A percentile compares a stretch with the other conserved stretches of the same genome.
Evolutionary conservation across 1,140 invertebrate species (phyloP).

Genomic region (Temnothorax nylanderi): DNA sequence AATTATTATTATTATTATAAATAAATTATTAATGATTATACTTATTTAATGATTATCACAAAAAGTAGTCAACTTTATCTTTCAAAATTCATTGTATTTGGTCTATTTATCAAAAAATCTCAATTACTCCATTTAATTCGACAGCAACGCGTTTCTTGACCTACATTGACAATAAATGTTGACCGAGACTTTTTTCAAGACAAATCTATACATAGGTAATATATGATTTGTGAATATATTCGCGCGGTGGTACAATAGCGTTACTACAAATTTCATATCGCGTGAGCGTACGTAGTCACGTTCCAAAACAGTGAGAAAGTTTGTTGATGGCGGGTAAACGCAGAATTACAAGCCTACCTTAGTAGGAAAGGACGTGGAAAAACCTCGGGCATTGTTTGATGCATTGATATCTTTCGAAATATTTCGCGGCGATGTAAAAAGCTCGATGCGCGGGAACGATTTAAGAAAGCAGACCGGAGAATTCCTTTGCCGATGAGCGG

Average conservation of each 20-base stretch:
- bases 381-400: not conserved
- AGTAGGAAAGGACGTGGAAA: not conserved
- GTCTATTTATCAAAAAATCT: not conserved
- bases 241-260: not conserved
- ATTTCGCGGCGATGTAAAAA: not conserved
- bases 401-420: not conserved
- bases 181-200: not conserved
- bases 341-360: not conserved
- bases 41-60: not conserved
- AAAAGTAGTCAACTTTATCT: not conserved
- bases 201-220: not conserved
- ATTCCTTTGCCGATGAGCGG: constrained; percentile 20
- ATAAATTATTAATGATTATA: not conserved
- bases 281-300: not conserved
- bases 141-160: not conserved
- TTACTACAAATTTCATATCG: constrained; percentile 28
- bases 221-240: not conserved
- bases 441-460: not conserved
- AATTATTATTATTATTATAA: not conserved
- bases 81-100: not conserved
- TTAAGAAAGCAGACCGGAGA: constrained; percentile 52
- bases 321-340: constrained; percentile 10
- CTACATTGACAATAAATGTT: not conserved
- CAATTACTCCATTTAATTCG: not conserved
- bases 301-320: constrained; percentile 26